phyloP scores from a whole-genome alignment of 2,113 vertebrate species.

The Mus musculus region GRCm39 chr7:15857001-15857500 shows the following conservation, averaged over 20 bases:
- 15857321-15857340: not conserved
- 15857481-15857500: not conserved
- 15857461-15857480: not conserved
- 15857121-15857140: slow-evolving; percentile 93
- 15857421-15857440: not conserved
- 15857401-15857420: not conserved
- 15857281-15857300: not conserved
- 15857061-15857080: fast-evolving
- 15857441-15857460: not conserved
- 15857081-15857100: not conserved
- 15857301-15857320: not conserved
- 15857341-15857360: not conserved
- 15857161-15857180: slow-evolving; percentile 94
- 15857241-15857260: not conserved
- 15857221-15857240: fast-evolving
- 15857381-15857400: not conserved
- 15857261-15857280: not conserved
- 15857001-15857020: slow-evolving; percentile 93
- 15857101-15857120: not conserved
- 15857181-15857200: slow-evolving; percentile 93
- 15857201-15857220: slow-evolving; percentile 57
- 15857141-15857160: slow-evolving; percentile 95
- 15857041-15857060: fast-evolving
- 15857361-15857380: not conserved
- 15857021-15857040: slow-evolving; percentile 96